Base-by-base conservation (phyloP, 2,797 vertebrate species). In the Emydoidea blandingii region DNA sequence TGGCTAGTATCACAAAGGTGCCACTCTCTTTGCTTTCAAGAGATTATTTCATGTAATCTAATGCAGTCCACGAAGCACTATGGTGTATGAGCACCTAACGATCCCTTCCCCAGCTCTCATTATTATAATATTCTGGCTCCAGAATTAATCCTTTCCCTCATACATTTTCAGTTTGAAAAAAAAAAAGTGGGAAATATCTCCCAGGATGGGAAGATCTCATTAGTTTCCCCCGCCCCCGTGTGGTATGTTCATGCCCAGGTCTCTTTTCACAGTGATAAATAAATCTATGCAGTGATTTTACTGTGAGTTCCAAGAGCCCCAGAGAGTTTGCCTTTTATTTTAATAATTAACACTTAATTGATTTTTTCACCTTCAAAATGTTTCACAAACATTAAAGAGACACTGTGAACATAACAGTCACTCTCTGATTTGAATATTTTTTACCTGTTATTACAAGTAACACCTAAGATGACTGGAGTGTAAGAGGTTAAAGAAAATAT, bases 401-500 rank as follows among this genome's bases (percentile, higher is more conserved):
- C 68, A 86, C 56, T 59, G 44, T 74, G 85, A 89, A 92, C 49
- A 83, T 89, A 79, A 91, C 88, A 91, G 53, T 86, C 90, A 91
- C 81, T 93, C 59, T 87, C 93, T 72, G 80, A 8, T 68, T 1
- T 44, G 31, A 12, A 65, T 62, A 41, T 95, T 87, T 78, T 37
- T 89, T 94, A 68, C 52, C 81, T 89, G 93, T 80, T 83, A 72
- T 88, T 94, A 78, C 86, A 34, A 34, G 52, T 76, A 90, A 87
- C 65, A 74, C 41, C 89, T 57, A 87, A 92, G 83, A 83, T 2
- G 12, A 89, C 68, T 50, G 79, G 87, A 62, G 29, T 83, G 74
- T 56, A 79, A 2, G 49, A 95, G 83, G 96, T 97, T 89, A 97
- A 95, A 97, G 92, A 56, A 92, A 91, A 87, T 91, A 93, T 83